These are phyloP conservation scores for Mesorhabditis spiculigera DNA, from an alignment of 2,888 invertebrate genomes.

Conservation along the genomic window DNA sequence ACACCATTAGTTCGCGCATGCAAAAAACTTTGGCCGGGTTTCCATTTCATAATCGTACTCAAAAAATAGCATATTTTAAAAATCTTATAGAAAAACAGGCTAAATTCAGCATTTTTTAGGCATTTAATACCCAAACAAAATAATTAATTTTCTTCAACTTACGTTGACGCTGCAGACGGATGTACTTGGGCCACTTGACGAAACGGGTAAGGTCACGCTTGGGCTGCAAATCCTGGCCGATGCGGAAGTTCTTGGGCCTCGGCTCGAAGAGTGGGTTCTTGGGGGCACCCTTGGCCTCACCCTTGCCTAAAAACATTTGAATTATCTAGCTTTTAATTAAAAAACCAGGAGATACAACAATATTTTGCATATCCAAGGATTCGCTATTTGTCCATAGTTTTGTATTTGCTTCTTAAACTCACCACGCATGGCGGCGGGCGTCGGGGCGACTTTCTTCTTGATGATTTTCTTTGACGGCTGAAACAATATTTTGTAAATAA, in stretches of 20 bases:
- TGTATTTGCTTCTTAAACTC: constrained; percentile 45
- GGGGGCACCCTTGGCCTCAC: constrained; percentile 73
- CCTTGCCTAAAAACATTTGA: constrained; percentile 61
- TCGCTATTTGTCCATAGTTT: too few species aligned
- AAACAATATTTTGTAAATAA: constrained; percentile 16
- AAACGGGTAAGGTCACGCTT: constrained; percentile 94
- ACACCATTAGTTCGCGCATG: too few species aligned
- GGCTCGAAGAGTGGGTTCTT: constrained; percentile 92
- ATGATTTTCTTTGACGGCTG: constrained; percentile 55
- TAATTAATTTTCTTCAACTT: background rate
- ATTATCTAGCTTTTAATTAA: background rate
- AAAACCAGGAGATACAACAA: too few species aligned
- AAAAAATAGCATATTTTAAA: too few species aligned
- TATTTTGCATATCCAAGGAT: too few species aligned
- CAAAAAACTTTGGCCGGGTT: too few species aligned
- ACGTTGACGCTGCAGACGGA: constrained; percentile 90
- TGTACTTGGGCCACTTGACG: constrained; percentile 98
- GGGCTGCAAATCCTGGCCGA: constrained; percentile 96
- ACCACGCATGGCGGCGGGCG: constrained; percentile 78
- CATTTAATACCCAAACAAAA: too few species aligned
- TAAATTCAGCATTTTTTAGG: too few species aligned
- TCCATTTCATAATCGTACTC: too few species aligned
- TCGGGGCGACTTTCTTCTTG: constrained; percentile 79
- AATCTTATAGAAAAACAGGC: too few species aligned
- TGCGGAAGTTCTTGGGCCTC: constrained; percentile 92